Evolutionary conservation across 2,797 vertebrate genomes (phyloP), one percentile per base, ranked within the genome.

Genomic region (Chloroceryle inda): DNA sequence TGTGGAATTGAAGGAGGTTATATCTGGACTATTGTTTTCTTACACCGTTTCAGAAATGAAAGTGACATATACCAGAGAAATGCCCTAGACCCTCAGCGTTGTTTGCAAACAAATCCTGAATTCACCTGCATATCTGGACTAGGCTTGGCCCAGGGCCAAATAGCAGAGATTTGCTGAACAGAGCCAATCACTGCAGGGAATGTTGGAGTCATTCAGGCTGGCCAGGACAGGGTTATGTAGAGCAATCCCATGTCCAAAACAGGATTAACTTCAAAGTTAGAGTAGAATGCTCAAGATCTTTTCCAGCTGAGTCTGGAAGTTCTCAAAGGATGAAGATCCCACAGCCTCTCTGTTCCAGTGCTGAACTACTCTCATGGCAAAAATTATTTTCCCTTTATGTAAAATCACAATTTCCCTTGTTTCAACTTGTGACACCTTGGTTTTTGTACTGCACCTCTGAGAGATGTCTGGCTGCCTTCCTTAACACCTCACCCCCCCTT

Each of bases 21-120:
- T 22, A 55, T 5, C 22, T 62, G 22, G 17, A 66, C 3, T 17
- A 68, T 78, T 17, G 10, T 49, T 59, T 78, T 38, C 38, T 55
- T 45, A 31, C 0, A 0, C 1, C 0, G 0, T 53, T 80, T 50
- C 52, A 80, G 42, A 83, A 93, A 79, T 6, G 40, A 64, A 84
- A 52, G 14, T 12, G 56, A n/a, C 1, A 31, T 8, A 58, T 83
- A 47, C 45, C 56, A 78, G 38, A 88, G 33, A 44, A 10, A 71
- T 27, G 7, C 8, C 23, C 35, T 52, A 53, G n/a, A 58, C 5
- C 9, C 35, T 58, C 38, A 58, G 50, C 78, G 47, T 0, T 38
- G 21, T 73, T 83, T 66, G 14, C 21, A 67, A 85, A 55, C 8
- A 47, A 83, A 53, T 53, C 27, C 42, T 59, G 53, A 62, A 63